Percentiles rank a stretch among this genome's conserved stretches.
phyloP scores from a whole-genome alignment of 1,140 invertebrate genomes.

The Antheraea pernyi region DNA sequence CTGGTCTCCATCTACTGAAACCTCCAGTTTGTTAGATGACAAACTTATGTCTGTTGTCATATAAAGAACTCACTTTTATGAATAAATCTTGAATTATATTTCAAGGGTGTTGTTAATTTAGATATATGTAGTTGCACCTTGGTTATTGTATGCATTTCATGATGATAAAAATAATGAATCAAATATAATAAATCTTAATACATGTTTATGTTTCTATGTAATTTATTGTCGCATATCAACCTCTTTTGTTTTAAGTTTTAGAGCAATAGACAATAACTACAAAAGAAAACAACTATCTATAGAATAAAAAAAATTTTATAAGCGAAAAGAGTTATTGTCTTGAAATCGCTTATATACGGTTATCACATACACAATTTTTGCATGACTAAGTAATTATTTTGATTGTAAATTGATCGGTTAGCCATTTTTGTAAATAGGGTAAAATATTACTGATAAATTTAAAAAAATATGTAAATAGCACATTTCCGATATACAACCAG shows the following conservation, averaged over 20 bases:
- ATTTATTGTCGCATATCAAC: too few species aligned
- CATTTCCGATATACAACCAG: too few species aligned
- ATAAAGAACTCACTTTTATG: slow-evolving; percentile 38
- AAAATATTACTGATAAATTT: background rate
- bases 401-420: background rate
- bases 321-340: too few species aligned
- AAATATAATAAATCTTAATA: background rate
- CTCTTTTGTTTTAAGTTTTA: background rate
- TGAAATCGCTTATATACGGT: too few species aligned
- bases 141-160: slow-evolving; percentile 37
- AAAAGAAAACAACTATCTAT: background rate
- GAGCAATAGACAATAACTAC: background rate
- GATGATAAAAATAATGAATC: slow-evolving; percentile 12
- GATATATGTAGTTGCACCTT: slow-evolving; percentile 16
- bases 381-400: slow-evolving; percentile 9
- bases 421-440: background rate
- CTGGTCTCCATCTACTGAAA: slow-evolving; percentile 25
- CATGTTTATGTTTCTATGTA: too few species aligned
- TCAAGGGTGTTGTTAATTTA: slow-evolving; percentile 15
- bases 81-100: slow-evolving; percentile 19
- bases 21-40: slow-evolving; percentile 21
- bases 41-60: slow-evolving; percentile 16
- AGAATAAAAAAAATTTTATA: background rate
- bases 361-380: background rate
- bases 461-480: too few species aligned